Percentiles rank a stretch among this genome's conserved stretches.
Conservation (phyloP, 2,113 vertebrate species). For the Clinocottus analis region DNA sequence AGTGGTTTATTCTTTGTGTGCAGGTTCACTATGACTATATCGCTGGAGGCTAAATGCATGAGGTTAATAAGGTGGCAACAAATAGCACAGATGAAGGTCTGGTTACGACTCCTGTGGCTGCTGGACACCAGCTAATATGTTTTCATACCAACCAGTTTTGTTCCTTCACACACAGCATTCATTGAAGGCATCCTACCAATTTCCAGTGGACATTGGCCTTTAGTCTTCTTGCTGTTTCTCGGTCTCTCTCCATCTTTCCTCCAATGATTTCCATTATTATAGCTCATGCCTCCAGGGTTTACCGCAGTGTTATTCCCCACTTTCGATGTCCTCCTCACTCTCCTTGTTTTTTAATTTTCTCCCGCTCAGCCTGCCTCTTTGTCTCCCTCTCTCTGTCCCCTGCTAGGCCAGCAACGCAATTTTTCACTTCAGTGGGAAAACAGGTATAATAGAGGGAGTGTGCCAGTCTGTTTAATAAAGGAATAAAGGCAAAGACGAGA, state of each 20-base stretch:
- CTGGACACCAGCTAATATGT: background rate
- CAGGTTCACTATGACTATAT: background rate
- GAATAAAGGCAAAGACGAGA: slow-evolving; percentile 65
- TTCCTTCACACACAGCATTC: slow-evolving; percentile 15
- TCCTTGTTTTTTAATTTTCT: slow-evolving; percentile 58
- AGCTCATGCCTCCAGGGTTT: slow-evolving; percentile 60
- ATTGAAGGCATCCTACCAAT: slow-evolving; percentile 37
- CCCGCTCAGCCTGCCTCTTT: slow-evolving; percentile 45
- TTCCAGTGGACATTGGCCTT: slow-evolving; percentile 52
- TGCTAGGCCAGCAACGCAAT: slow-evolving; percentile 62
- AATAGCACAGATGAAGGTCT: background rate
- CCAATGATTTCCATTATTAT: slow-evolving; percentile 54
- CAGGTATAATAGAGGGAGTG: slow-evolving; percentile 66
- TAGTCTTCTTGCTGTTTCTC: slow-evolving; percentile 39
- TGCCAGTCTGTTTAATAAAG: slow-evolving; percentile 70
- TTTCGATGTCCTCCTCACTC: slow-evolving; percentile 42
- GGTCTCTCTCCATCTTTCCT: slow-evolving; percentile 38
- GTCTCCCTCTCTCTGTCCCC: slow-evolving; percentile 48
- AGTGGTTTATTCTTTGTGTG: background rate
- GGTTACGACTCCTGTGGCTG: background rate
- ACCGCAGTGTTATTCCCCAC: slow-evolving; percentile 54
- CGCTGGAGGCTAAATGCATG: background rate
- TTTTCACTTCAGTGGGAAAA: slow-evolving; percentile 71
- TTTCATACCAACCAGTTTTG: slow-evolving; percentile 30
- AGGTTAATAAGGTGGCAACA: background rate